phyloP scores from a whole-genome alignment of 2,113 vertebrate species.

The Phasianus colchicus region DNA sequence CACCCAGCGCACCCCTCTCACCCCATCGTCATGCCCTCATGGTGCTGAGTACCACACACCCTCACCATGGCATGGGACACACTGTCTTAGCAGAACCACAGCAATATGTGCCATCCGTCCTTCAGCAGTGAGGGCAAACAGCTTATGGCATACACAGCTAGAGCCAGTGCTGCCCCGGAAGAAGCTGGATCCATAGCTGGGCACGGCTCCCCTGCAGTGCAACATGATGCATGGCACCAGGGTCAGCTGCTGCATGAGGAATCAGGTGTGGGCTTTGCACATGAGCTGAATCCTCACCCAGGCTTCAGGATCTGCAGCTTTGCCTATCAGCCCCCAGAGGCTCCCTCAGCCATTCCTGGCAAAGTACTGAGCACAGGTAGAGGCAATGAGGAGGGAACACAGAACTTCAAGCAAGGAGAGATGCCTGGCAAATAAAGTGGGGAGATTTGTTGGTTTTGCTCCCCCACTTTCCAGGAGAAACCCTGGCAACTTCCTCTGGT shows the following conservation, averaged over 20 bases:
- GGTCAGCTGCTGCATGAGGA: neutral
- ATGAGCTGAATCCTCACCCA: neutral
- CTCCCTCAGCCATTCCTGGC: neutral
- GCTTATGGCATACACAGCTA: too few relatives aligned
- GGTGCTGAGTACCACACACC: neutral
- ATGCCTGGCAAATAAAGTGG: neutral
- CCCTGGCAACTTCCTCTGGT: neutral
- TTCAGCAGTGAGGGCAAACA: neutral
- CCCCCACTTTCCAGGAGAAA: accelerated
- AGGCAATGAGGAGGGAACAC: neutral
- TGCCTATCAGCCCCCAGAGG: neutral
- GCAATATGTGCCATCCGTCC: accelerated
- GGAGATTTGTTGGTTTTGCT: neutral
- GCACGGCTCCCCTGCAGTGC: neutral
- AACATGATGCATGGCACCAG: neutral
- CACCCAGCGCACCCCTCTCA: neutral
- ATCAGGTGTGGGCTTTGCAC: neutral
- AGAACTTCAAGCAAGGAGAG: neutral
- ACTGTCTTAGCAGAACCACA: neutral
- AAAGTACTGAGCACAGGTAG: neutral
- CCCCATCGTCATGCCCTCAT: neutral
- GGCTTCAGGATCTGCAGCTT: neutral
- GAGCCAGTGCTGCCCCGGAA: too few relatives aligned
- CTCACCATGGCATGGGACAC: neutral
- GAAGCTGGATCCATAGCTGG: neutral